Evolutionary conservation across 2,113 vertebrate genomes (phyloP).

Genomic region (Nothoprocta pentlandii): DNA sequence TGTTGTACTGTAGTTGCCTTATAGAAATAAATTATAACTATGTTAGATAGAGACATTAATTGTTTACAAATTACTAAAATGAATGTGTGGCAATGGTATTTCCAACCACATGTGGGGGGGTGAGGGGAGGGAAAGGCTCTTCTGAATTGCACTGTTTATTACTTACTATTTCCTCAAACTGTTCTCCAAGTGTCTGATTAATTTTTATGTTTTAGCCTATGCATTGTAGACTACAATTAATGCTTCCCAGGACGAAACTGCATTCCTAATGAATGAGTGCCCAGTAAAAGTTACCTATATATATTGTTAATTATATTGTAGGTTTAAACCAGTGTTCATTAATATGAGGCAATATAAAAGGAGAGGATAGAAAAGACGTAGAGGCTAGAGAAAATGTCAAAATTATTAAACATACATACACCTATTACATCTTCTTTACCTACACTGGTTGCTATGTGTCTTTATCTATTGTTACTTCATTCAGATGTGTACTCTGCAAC

Average conservation of each 20-base stretch:
- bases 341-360: constrained; percentile 59
- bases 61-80: constrained; percentile 33
- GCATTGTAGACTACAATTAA: constrained; percentile 33
- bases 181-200: constrained; percentile 56
- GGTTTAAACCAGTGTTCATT: constrained; percentile 63
- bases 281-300: constrained; percentile 7
- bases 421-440: constrained; percentile 49
- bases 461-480: constrained; percentile 56
- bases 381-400: constrained; percentile 42
- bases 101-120: constrained; percentile 28
- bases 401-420: constrained; percentile 53
- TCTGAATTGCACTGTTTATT: constrained; percentile 75
- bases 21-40: constrained; percentile 26
- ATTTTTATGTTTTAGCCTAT: constrained; percentile 67
- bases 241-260: constrained; percentile 14
- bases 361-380: constrained; percentile 63
- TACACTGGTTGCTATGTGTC: constrained; percentile 48
- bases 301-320: constrained; percentile 31
- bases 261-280: constrained; percentile 19
- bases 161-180: constrained; percentile 43
- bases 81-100: constrained; percentile 45
- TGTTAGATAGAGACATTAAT: constrained; percentile 56
- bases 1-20: constrained; percentile 55
- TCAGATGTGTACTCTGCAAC: constrained; percentile 52
- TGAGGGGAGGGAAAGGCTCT: constrained; percentile 50